Conservation (phyloP, 2,113 vertebrate genomes). For the Oncorhynchus gorbuscha region DNA sequence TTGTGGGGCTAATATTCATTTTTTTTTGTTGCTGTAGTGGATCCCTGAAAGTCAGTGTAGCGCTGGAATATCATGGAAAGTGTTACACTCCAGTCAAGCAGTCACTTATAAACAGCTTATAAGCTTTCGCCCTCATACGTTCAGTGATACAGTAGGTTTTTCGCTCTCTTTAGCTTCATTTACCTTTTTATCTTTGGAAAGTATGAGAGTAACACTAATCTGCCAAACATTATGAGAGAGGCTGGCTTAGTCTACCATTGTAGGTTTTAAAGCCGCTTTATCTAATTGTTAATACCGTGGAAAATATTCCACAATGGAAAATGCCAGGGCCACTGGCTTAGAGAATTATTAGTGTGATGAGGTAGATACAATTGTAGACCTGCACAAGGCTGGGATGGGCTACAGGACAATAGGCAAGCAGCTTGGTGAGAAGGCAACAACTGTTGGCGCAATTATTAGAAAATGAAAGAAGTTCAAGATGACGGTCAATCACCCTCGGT, state of each 20-base stretch:
- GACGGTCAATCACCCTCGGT: too few relatives aligned
- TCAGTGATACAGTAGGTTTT: not conserved
- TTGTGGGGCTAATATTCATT: too few relatives aligned
- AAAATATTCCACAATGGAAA: slow-evolving; percentile 46
- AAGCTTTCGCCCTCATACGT: too few relatives aligned
- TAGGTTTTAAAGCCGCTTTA: slow-evolving; percentile 37
- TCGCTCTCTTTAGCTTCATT: slow-evolving; percentile 7
- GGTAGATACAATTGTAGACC: not conserved
- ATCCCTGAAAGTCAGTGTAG: too few relatives aligned
- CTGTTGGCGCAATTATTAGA: too few relatives aligned
- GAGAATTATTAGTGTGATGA: slow-evolving; percentile 36
- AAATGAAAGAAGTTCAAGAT: too few relatives aligned
- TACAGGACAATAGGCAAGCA: too few relatives aligned
- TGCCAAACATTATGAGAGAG: slow-evolving; percentile 19
- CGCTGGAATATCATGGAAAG: not conserved
- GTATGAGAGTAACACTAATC: slow-evolving; percentile 28
- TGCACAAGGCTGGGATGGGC: too few relatives aligned
- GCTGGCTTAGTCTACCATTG: slow-evolving; percentile 16
- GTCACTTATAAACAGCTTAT: not conserved
- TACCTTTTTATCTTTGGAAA: slow-evolving; percentile 25
- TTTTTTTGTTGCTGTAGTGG: too few relatives aligned
- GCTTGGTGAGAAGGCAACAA: too few relatives aligned
- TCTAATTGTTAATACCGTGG: slow-evolving; percentile 38
- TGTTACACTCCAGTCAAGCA: not conserved
- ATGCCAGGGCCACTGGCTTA: slow-evolving; percentile 27